A percentile compares a stretch with the other conserved stretches of the same genome.
Evolutionary conservation across 2,888 invertebrate species (phyloP).

Genomic region (Lissocephala sabroskyi): DNA sequence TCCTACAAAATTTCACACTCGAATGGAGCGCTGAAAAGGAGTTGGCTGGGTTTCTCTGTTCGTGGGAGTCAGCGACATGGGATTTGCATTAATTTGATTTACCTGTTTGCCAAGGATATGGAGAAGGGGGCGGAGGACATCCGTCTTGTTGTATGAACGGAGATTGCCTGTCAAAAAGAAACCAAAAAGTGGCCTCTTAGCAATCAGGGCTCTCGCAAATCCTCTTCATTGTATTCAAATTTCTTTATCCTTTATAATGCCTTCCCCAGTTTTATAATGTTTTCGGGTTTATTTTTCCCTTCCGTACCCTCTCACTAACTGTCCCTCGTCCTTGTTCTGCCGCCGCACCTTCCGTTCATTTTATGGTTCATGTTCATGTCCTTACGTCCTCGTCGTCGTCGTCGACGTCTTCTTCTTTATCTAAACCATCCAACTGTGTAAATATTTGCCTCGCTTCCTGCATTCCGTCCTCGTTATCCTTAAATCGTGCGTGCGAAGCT

Average conservation of each 20-base stretch:
- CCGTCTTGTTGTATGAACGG: no score
- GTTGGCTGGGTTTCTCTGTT: no score
- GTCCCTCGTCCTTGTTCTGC: not conserved
- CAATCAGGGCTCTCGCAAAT: constrained; percentile 44
- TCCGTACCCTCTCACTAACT: constrained; percentile 20
- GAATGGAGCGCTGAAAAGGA: no score
- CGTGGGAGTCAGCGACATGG: constrained; percentile 18
- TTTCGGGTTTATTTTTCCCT: constrained; percentile 34
- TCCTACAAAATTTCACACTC: no score
- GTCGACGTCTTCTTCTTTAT: no score
- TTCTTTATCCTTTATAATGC: constrained; percentile 55
- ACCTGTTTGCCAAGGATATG: no score
- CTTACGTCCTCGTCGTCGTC: no score
- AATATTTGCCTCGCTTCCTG: constrained; percentile 65
- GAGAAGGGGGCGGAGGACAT: no score
- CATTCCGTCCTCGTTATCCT: constrained; percentile 63
- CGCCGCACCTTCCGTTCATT: constrained; percentile 28
- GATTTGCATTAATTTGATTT: constrained; percentile 46
- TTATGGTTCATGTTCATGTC: constrained; percentile 63
- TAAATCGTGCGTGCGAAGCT: constrained; percentile 25
- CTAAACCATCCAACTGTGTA: constrained; percentile 66
- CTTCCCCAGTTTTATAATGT: constrained; percentile 55
- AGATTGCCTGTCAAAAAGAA: no score
- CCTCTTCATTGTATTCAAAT: constrained; percentile 57
- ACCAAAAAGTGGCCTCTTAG: constrained; percentile 34